Base-by-base conservation (phyloP, 2,797 vertebrate species). In the Acipenser ruthenus region DNA sequence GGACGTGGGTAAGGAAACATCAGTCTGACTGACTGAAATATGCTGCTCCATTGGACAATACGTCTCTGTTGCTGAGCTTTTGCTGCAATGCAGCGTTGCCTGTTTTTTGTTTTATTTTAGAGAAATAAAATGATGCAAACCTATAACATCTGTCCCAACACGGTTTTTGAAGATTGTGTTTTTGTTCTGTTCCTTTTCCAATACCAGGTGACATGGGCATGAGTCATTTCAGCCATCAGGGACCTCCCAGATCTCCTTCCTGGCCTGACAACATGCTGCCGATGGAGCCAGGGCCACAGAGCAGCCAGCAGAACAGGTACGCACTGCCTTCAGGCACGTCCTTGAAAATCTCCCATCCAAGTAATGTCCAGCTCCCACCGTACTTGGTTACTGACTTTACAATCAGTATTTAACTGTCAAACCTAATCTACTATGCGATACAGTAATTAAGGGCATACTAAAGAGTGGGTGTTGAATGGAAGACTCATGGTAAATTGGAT, bases 261-360 rank as follows among this genome's bases (percentile, higher is more conserved):
- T 97, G 95, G 95, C 85, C 92, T 2, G 94, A 96, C 37, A 79
- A 72, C 68, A 81, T 94, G 78, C 80, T 96, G 72, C 77, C 91
- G 64, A 82, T 95, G 87, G 95, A 97, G 7, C 87, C 89, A 74
- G 75, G 67, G 0, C 74, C 83, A 0, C 82, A 73, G 59, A 84
- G 85, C 11, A 82, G 85, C 73, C 81, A 87, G 64, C 81, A 87
- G 64, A 93, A 76, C 85, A 93, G 95, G 95, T 96, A 83, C 70
- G 65, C 23, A 47, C 58, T 47, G 55, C 12, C 12, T n/a, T 58
- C 6, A 37, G 23, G 23, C 23, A 37, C 4, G 23, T 4, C 23
- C 23, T 37, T 37, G 23, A 37, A 37, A 58, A 51, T 11, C 48
- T 63, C 18, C 37, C 7, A 51, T 15, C 13, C 55, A 37, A 13